Percentiles rank a stretch among this genome's conserved stretches.
These are phyloP conservation scores for Hoplostethus mediterraneus DNA, from an alignment of 2,797 vertebrate genomes.

Conservation along the genomic window DNA sequence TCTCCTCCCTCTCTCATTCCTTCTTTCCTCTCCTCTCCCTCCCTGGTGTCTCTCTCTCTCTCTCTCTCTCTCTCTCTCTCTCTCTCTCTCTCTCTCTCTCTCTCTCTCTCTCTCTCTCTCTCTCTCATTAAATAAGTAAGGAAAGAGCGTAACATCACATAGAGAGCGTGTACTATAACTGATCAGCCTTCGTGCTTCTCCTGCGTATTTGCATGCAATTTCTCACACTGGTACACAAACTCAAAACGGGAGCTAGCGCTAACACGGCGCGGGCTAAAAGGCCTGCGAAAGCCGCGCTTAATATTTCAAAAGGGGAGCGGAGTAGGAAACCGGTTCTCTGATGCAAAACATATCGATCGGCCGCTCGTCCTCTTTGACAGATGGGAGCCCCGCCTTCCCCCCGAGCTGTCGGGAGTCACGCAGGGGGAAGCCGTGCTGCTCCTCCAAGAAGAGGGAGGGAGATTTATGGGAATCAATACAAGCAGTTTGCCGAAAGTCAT, in stretches of 20 bases:
- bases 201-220: too few species aligned
- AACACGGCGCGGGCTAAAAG: conserved; percentile 60
- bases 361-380: conserved; percentile 60
- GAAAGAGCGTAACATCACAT: too few species aligned
- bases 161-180: too few species aligned
- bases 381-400: conserved; percentile 38
- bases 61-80: too few species aligned
- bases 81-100: too few species aligned
- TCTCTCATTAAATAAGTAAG: too few species aligned
- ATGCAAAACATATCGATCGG: conserved; percentile 72
- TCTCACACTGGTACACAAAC: too few species aligned
- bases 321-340: conserved; percentile 52
- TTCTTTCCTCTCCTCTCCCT: conserved; percentile 29
- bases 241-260: too few species aligned
- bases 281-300: conserved; percentile 54
- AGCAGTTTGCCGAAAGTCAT: conserved; percentile 69
- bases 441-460: conserved; percentile 33
- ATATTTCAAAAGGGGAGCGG: conserved; percentile 53
- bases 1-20: conserved; percentile 30
- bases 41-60: background rate
- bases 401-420: conserved; percentile 18
- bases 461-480: conserved; percentile 74
- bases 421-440: conserved; percentile 48
- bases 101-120: too few species aligned
- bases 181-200: too few species aligned